phyloP scores from a whole-genome alignment of 2,113 vertebrate genomes.

The Leucopsar rothschildi region DNA sequence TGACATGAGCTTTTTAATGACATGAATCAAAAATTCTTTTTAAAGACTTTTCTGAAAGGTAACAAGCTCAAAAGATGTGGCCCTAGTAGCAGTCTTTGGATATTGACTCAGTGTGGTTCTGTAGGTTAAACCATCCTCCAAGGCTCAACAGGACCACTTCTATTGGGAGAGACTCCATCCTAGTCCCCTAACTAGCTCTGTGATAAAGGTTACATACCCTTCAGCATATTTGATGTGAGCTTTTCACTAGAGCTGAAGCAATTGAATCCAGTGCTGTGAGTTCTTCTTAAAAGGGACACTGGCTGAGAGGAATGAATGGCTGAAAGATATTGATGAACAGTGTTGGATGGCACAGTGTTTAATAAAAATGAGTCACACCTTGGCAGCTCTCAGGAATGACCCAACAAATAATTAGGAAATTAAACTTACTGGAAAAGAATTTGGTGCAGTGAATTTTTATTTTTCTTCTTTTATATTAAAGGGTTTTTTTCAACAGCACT shows the following conservation, averaged over 20 bases:
- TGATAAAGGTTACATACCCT: neutral
- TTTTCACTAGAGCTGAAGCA: slow-evolving; percentile 16
- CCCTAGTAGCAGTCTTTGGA: neutral
- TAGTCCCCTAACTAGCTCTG: neutral
- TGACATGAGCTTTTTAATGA: neutral
- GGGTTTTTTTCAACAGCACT: neutral
- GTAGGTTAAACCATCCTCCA: neutral
- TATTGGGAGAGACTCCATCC: neutral
- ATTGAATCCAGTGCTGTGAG: neutral
- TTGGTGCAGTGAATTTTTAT: neutral
- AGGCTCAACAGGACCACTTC: slow-evolving; percentile 11
- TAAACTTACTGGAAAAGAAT: slow-evolving; percentile 54
- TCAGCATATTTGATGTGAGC: slow-evolving; percentile 7
- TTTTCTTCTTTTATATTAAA: neutral
- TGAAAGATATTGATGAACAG: slow-evolving; percentile 53
- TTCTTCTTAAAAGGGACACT: slow-evolving; percentile 39
- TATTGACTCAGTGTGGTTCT: neutral
- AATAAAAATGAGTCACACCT: slow-evolving; percentile 54
- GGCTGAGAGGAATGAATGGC: slow-evolving; percentile 34
- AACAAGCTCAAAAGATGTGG: neutral
- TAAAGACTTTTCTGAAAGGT: neutral
- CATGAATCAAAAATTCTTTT: neutral
- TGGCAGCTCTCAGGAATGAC: slow-evolving; percentile 15
- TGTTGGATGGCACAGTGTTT: neutral
- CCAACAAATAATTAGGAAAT: slow-evolving; percentile 53